Base-by-base conservation (phyloP, 2,888 invertebrate genomes). In the Autographa gamma region DNA sequence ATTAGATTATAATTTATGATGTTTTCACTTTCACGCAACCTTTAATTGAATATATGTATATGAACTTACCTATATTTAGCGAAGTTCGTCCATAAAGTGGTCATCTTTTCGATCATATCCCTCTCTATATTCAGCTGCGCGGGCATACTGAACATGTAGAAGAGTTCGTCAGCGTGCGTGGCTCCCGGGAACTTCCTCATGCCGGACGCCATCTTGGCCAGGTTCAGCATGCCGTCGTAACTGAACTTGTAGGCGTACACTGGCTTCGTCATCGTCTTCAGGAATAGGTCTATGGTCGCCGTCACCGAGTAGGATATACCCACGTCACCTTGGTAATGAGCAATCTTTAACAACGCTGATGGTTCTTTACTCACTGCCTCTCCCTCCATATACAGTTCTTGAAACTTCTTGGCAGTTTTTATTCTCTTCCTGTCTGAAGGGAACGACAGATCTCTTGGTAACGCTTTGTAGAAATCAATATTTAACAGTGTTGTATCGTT, bases 91-190 rank as follows among this genome's bases (percentile, higher is more conserved):
- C 95, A 95, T 81, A 95, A 78, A 0, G 84, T 88, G 4, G 92
- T 91, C 60, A 95, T 85, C 67, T 85, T 90, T 61, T 91, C 76
- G n/a, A 91, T 88, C 31, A 91, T 88, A 0, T 85, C 80, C 14
- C 62, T 83, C 73, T 94, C 94, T 2, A 88, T 64, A 48, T 68
- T 63, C 0, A 87, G 84, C 7, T 77, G 84, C 1, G 85, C 60
- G 80, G 82, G 87, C 4, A 90, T 61, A 69, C 91, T 95, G 70
- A 95, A 95, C 76, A 95, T 86, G 70, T 95, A 95, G 74, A 95
- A 95, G 2, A 95, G 69, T n/a, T 95, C 95, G 74, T 95, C 95
- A 0, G 93, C 95, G 63, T 95, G 95, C 0, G 93, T 91, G 0
- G 95, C 94, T 1, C 95, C 95, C 0, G 92, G 90, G n/a, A 87